A percentile compares a stretch with the other conserved stretches of the same genome.
phyloP scores from a whole-genome alignment of 1,140 invertebrate genomes.

The Diprion similis region DNA sequence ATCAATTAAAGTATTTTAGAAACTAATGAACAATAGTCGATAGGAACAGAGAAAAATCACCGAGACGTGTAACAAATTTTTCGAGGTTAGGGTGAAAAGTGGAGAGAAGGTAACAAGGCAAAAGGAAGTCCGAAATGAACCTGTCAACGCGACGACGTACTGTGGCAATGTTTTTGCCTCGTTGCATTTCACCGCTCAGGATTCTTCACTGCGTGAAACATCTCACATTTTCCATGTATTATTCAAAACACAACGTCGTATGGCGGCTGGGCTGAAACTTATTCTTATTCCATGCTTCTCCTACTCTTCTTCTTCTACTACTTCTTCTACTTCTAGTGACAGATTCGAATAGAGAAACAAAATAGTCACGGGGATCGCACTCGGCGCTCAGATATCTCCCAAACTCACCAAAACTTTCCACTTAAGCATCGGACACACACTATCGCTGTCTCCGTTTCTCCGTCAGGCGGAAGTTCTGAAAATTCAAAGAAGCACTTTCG shows the following conservation, averaged over 20 bases:
- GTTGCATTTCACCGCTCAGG: neutral
- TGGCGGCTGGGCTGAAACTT: neutral
- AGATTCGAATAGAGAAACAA: too few relatives aligned
- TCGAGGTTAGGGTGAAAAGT: neutral
- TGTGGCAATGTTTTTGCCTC: neutral
- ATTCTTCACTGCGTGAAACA: neutral
- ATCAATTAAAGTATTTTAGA: slow-evolving; percentile 45
- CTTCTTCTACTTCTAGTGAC: neutral
- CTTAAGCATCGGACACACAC: too few relatives aligned
- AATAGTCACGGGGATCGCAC: too few relatives aligned
- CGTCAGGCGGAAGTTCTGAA: too few relatives aligned
- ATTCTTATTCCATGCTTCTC: neutral
- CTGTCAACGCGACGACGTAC: neutral
- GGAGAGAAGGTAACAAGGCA: neutral
- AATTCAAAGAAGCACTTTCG: too few relatives aligned
- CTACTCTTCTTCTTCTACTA: neutral
- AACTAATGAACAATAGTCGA: slow-evolving; percentile 59
- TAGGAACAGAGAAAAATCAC: slow-evolving; percentile 46
- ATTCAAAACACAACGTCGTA: neutral
- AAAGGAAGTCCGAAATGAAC: neutral
- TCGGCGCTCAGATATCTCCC: too few relatives aligned
- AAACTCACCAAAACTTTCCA: too few relatives aligned
- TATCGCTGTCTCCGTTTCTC: too few relatives aligned
- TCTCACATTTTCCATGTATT: neutral
- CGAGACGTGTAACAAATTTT: slow-evolving; percentile 34